Evolutionary conservation across 2,113 vertebrate genomes (phyloP).

Genomic region (Delphinapterus leucas): DNA sequence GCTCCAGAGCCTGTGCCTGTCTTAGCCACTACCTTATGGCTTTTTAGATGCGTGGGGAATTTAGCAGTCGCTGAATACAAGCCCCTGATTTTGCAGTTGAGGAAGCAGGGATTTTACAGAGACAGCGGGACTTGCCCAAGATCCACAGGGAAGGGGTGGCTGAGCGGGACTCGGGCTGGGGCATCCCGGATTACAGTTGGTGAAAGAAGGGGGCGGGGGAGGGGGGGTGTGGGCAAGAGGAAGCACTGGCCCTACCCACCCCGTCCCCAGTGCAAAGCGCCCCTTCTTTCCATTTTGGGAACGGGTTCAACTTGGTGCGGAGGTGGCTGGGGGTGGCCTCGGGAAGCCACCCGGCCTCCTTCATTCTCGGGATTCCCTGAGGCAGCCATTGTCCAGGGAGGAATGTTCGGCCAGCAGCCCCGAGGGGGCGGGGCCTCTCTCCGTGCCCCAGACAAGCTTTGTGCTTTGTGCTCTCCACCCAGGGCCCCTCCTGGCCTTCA

Average conservation of each 20-base stretch:
- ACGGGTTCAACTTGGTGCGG: not conserved
- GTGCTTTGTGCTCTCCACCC: slow-evolving; percentile 32
- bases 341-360: not conserved
- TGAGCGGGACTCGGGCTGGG: not conserved
- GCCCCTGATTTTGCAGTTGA: not conserved
- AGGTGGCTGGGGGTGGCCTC: rapidly evolving
- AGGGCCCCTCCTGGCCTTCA: not conserved
- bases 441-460: not conserved
- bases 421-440: slow-evolving; percentile 39
- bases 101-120: not conserved
- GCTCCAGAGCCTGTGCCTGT: not conserved
- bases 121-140: not conserved
- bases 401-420: slow-evolving; percentile 18
- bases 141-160: not conserved
- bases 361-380: slow-evolving; percentile 38
- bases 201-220: not conserved
- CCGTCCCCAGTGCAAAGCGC: not conserved
- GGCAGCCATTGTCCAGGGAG: slow-evolving; percentile 28
- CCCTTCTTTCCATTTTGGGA: slow-evolving; percentile 30
- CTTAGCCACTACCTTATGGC: not conserved
- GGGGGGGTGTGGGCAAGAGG: not conserved
- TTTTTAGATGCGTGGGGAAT: not conserved
- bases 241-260: not conserved
- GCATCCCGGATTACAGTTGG: not conserved
- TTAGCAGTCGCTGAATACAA: not conserved